phyloP scores from a whole-genome alignment of 1,140 invertebrate genomes.

The Drosophila tsacasi region DNA sequence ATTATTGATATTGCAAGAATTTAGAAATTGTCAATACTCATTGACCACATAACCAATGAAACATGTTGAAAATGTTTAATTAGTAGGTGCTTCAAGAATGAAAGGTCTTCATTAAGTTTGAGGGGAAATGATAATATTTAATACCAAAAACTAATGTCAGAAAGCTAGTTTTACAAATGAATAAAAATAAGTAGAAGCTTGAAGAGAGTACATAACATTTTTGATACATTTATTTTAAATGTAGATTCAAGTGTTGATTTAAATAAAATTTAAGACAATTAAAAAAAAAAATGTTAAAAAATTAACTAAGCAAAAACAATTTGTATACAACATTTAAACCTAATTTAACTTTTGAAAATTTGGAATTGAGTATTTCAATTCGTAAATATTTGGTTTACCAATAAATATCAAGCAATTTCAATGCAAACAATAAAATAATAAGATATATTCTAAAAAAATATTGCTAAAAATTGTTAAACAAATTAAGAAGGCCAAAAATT shows the following conservation, averaged over 20 bases:
- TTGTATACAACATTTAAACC: background rate
- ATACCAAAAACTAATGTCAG: background rate
- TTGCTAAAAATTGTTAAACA: background rate
- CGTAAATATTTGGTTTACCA: background rate
- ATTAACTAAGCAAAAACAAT: background rate
- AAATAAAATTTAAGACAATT: no score
- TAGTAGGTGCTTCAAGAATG: background rate
- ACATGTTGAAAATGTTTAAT: background rate
- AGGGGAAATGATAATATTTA: background rate
- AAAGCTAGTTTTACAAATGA: background rate
- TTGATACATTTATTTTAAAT: no score
- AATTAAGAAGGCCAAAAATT: background rate
- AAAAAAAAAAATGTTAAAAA: no score
- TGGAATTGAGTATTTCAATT: background rate
- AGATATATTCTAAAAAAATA: background rate
- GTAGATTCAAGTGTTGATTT: no score
- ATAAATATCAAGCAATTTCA: background rate
- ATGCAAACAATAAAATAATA: background rate
- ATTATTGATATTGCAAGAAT: conserved; percentile 12
- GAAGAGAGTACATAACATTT: background rate
- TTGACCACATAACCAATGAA: background rate
- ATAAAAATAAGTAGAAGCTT: background rate
- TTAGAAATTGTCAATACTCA: conserved; percentile 17
- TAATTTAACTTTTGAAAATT: background rate
- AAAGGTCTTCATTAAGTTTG: background rate